Evolutionary conservation across 2,888 invertebrate genomes (phyloP).

Genomic region (Diplazon laetatorius): DNA sequence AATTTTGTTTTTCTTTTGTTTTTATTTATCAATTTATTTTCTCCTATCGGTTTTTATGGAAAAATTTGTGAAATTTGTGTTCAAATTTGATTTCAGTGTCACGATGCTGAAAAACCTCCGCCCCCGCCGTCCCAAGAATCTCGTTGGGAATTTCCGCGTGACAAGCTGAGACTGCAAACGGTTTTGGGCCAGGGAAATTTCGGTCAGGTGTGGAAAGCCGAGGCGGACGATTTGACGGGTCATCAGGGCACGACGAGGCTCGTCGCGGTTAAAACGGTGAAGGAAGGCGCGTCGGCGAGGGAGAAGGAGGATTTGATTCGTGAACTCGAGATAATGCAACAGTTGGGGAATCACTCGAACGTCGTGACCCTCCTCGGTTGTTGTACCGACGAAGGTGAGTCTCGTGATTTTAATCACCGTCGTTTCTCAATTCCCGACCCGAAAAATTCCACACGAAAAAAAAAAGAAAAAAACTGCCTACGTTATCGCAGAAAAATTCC

Average conservation of each 20-base stretch:
- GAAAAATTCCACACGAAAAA: background rate
- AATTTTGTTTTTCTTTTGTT: too few relatives aligned
- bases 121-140: slow-evolving; percentile 85
- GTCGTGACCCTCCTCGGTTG: slow-evolving; percentile 92
- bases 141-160: slow-evolving; percentile 91
- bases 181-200: slow-evolving; percentile 93
- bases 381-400: slow-evolving; percentile 91
- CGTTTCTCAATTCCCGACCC: background rate
- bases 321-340: slow-evolving; percentile 91
- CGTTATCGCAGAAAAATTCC: too few relatives aligned
- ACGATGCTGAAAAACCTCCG: slow-evolving; percentile 84
- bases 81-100: slow-evolving; percentile 75
- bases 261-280: slow-evolving; percentile 93
- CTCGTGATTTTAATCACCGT: slow-evolving; percentile 12
- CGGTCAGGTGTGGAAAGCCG: slow-evolving; percentile 93
- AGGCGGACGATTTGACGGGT: slow-evolving; percentile 91
- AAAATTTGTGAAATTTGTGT: slow-evolving; percentile 4
- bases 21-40: too few relatives aligned
- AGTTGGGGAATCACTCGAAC: slow-evolving; percentile 91
- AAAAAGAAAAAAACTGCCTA: too few relatives aligned
- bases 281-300: slow-evolving; percentile 90
- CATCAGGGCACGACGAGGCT: slow-evolving; percentile 90
- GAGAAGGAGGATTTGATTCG: slow-evolving; percentile 90
- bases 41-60: too few relatives aligned
- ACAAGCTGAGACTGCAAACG: slow-evolving; percentile 90